phyloP scores from a whole-genome alignment of 2,888 invertebrate genomes.

The Tinea semifulvella region DNA sequence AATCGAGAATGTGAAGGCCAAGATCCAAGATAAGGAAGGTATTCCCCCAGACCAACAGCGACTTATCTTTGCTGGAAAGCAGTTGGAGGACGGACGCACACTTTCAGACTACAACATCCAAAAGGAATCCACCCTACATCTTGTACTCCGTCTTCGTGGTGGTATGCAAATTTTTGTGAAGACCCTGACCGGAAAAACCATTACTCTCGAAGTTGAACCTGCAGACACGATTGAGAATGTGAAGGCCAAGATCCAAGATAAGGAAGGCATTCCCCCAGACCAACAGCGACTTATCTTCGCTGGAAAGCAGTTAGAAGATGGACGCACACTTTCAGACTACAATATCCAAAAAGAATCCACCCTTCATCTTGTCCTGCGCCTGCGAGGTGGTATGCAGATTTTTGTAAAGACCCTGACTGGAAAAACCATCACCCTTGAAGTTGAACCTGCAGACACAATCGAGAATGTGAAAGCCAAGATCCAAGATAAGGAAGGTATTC shows the following conservation, averaged over 20 bases:
- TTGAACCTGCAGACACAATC: slow-evolving; percentile 19
- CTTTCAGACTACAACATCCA: slow-evolving; percentile 21
- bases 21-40: slow-evolving; percentile 22
- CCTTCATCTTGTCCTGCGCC: slow-evolving; percentile 21
- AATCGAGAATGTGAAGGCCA: slow-evolving; percentile 22
- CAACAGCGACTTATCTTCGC: slow-evolving; percentile 20
- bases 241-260: slow-evolving; percentile 21
- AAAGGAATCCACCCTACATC: slow-evolving; percentile 21
- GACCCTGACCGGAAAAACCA: slow-evolving; percentile 20
- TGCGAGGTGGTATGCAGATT: slow-evolving; percentile 21
- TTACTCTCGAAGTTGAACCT: slow-evolving; percentile 20
- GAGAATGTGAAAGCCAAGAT: slow-evolving; percentile 21
- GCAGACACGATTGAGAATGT: slow-evolving; percentile 21
- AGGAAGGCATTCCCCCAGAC: slow-evolving; percentile 21
- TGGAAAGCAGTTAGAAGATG: slow-evolving; percentile 21
- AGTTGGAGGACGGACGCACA: slow-evolving; percentile 21
- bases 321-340: slow-evolving; percentile 20
- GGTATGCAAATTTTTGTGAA: slow-evolving; percentile 22
- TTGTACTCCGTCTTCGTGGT: slow-evolving; percentile 20
- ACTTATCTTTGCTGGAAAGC: slow-evolving; percentile 21
- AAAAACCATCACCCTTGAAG: slow-evolving; percentile 20
- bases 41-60: slow-evolving; percentile 22
- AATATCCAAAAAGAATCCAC: slow-evolving; percentile 22
- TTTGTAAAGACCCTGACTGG: slow-evolving; percentile 20
- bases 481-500: slow-evolving; percentile 21